A percentile compares a stretch with the other conserved stretches of the same genome.
Conservation (phyloP, 1,140 invertebrate genomes). For the Atopsyche davidsoni region DNA sequence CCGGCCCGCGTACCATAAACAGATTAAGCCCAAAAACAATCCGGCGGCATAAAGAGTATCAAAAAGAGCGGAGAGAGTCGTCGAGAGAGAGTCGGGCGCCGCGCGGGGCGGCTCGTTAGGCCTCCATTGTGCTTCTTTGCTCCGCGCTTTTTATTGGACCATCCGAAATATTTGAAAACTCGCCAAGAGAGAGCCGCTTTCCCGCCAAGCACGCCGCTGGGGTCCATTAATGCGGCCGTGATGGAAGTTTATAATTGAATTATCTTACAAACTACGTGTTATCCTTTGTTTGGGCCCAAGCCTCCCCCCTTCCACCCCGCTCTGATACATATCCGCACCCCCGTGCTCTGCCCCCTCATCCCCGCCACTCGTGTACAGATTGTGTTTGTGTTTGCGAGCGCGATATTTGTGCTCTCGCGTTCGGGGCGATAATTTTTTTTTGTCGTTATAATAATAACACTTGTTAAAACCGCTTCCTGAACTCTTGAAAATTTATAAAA, state of each 20-base stretch:
- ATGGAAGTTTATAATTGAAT: constrained; percentile 31
- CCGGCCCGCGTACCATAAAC: not conserved
- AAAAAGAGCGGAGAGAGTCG: not conserved
- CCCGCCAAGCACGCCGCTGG: constrained; percentile 23
- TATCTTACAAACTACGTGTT: constrained; percentile 28
- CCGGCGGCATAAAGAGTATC: too few species aligned
- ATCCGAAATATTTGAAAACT: constrained; percentile 13
- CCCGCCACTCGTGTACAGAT: too few species aligned
- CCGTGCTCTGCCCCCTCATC: too few species aligned
- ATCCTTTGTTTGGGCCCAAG: constrained; percentile 28
- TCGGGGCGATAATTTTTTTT: too few species aligned
- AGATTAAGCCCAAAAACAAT: too few species aligned
- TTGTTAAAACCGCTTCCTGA: too few species aligned
- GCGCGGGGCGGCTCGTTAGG: constrained; percentile 3
- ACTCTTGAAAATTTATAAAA: too few species aligned
- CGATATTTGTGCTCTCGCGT: too few species aligned
- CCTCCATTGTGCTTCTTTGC: constrained; percentile 10
- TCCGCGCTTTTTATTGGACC: not conserved
- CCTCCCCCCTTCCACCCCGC: too few species aligned
- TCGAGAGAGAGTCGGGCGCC: not conserved
- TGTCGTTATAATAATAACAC: too few species aligned
- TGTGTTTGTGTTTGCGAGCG: too few species aligned
- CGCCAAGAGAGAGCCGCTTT: constrained; percentile 1
- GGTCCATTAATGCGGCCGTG: constrained; percentile 28
- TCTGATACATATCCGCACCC: too few species aligned